Evolutionary conservation across 2,888 invertebrate species (phyloP), one percentile per base, ranked within the genome.

Genomic region (Drosophila atroscutellata): DNA sequence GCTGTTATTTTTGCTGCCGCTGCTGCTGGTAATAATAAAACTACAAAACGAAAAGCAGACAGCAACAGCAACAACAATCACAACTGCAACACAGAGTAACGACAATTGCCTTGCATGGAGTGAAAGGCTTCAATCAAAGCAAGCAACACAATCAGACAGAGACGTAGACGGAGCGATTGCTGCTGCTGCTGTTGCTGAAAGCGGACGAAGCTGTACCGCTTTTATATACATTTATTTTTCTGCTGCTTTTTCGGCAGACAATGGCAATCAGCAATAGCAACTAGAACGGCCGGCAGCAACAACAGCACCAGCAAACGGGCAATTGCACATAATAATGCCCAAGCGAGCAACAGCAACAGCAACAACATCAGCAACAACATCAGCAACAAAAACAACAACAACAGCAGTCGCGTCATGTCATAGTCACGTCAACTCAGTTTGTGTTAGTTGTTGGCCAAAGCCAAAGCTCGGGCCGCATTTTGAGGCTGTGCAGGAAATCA

Each of bases 41-140:
- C 87, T 84, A 80, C 89, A 89, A 85, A 85, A 89, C 87, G 75
- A 83, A 85, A 80, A 88, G 73, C 80, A 83, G 73, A 77, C 78
- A 79, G 42, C 69, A 67, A 28, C 74, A 72, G n/a, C 71, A 75
- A 36, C 72, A 68, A 60, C 71, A 78, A 57, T 72, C 70, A 68
- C 85, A 82, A 63, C 77, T 75, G 63, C 77, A 74, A 58, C 67
- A 67, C 77, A 71, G 72, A 77, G 59, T 64, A 77, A 87, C 75
- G 86, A 83, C 81, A 88, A 90, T 88, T 89, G 85, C 91, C 91
- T 89, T 90, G 91, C 90, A 89, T 89, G 91, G 89, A 91, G 89
- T 91, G 91, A 91, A 91, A 91, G 91, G 91, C 90, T 91, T 91
- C 91, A 91, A 91, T 91, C 91, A 91, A 87, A 87, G 75, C 84